These are phyloP conservation scores for Anodontia alba DNA, from an alignment of 2,888 invertebrate genomes.

Conservation along the genomic window DNA sequence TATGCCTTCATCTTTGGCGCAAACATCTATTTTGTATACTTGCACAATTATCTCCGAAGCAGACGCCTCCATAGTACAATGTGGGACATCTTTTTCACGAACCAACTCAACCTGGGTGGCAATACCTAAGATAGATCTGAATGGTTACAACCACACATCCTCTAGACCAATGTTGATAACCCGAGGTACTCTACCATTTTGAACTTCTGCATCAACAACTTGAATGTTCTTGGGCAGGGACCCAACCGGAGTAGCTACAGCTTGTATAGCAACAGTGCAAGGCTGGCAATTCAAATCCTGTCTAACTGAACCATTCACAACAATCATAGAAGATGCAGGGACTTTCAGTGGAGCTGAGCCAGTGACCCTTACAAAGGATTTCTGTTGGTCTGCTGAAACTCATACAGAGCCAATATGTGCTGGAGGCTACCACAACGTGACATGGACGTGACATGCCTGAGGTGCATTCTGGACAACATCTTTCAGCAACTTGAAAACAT, in stretches of 20 bases:
- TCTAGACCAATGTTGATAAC: constrained; percentile 23
- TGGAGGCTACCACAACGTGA: background rate
- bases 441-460: no score
- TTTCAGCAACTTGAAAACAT: constrained; percentile 4
- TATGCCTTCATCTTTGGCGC: background rate
- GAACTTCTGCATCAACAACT: constrained; percentile 18
- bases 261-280: constrained; percentile 24
- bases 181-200: background rate
- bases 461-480: no score
- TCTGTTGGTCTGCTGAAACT: background rate
- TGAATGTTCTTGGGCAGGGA: constrained; percentile 9
- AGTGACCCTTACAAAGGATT: constrained; percentile 2
- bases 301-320: background rate
- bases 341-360: background rate
- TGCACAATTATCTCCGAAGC: constrained; percentile 22
- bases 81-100: constrained; percentile 10
- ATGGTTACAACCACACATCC: constrained; percentile 25
- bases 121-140: constrained; percentile 14
- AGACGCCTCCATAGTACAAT: constrained; percentile 16
- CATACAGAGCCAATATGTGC: constrained; percentile 17
- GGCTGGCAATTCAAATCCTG: constrained; percentile 6
- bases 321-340: constrained; percentile 23
- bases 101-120: constrained; percentile 10
- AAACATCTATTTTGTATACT: constrained; percentile 11
- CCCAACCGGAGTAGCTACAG: constrained; percentile 18